Base-by-base conservation (phyloP, 2,797 vertebrate species). In the Falco berigora region DNA sequence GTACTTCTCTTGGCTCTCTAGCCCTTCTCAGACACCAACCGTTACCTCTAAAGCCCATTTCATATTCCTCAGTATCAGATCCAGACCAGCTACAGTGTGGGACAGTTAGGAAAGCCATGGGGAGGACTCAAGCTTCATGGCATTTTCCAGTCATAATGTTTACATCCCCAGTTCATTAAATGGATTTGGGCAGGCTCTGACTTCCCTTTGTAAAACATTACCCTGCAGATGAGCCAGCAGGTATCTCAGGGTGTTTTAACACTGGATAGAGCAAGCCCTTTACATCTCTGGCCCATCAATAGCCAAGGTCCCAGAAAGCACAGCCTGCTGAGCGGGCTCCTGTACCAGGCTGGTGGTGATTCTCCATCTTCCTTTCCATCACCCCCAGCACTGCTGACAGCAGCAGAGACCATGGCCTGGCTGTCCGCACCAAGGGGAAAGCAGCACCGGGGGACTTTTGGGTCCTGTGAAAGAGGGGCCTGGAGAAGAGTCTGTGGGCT, bases 91-190 rank as follows among this genome's bases (percentile, higher is more conserved):
- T 16, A 25, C 30, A 12, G 20, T 8, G 13, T 36, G 74, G 50
- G 46, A 69, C 67, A 21, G 6, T 27, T 0, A 0, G 28, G 50
- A 94, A 87, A 82, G 38, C 59, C 3, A 0, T 3, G 15, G 3
- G 8, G 9, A 82, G 3, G 18, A 38, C 28, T 68, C 17, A 34
- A 76, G 55, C 4, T 4, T 53, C 18, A 2, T 58, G 34, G 5
- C 18, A 28, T 68, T 80, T 90, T 81, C 53, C 46, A 68, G 32
- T 61, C 18, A 22, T n/a, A 71, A 69, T 21, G 28, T 67, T 73
- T 40, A 34, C 77, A 79, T 47, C 6, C 9, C 15, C 7, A 1
- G 2, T 58, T 58, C 10, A 8, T 53, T 21, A 47, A 62, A 63
- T 8, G 47, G 25, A 73, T 76, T 92, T 50, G 50, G 18, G 19